Evolutionary conservation across 2,888 invertebrate genomes (phyloP).

Genomic region (Bursaphelenchus okinawaensis): DNA sequence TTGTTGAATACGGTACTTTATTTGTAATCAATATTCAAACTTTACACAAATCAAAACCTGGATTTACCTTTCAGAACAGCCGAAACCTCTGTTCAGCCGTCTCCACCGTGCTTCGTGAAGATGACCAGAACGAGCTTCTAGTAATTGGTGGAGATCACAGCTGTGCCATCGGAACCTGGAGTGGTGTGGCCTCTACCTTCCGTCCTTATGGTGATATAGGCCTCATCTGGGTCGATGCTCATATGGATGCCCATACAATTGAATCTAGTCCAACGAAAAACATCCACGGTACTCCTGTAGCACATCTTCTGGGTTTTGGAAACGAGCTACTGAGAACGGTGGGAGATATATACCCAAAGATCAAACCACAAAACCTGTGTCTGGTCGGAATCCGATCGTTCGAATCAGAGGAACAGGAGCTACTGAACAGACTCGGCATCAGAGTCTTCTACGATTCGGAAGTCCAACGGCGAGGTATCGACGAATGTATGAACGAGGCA

Average conservation of each 20-base stretch:
- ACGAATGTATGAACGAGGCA: constrained; percentile 44
- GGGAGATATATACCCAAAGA: constrained; percentile 39
- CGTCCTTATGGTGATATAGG: constrained; percentile 43
- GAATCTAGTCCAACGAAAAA: constrained; percentile 41
- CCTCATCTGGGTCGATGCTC: constrained; percentile 51
- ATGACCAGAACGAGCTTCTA: constrained; percentile 33
- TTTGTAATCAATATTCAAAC: too few species aligned
- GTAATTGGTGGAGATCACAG: constrained; percentile 49
- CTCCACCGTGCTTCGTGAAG: not conserved
- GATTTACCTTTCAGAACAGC: constrained; percentile 2
- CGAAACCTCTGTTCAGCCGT: constrained; percentile 2
- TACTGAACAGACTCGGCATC: constrained; percentile 43
- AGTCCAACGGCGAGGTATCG: constrained; percentile 39
- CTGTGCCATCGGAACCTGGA: constrained; percentile 52
- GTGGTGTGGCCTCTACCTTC: constrained; percentile 39
- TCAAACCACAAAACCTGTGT: constrained; percentile 40
- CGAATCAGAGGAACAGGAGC: constrained; percentile 44
- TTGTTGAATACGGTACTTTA: too few species aligned
- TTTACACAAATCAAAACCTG: too few species aligned
- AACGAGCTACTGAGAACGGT: constrained; percentile 30
- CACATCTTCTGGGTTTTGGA: constrained; percentile 48
- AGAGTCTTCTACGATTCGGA: constrained; percentile 45
- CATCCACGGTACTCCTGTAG: constrained; percentile 50
- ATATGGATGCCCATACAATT: constrained; percentile 49
- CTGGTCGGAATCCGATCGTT: constrained; percentile 47